phyloP scores from a whole-genome alignment of 2,113 vertebrate genomes.

The Pangasianodon hypophthalmus region DNA sequence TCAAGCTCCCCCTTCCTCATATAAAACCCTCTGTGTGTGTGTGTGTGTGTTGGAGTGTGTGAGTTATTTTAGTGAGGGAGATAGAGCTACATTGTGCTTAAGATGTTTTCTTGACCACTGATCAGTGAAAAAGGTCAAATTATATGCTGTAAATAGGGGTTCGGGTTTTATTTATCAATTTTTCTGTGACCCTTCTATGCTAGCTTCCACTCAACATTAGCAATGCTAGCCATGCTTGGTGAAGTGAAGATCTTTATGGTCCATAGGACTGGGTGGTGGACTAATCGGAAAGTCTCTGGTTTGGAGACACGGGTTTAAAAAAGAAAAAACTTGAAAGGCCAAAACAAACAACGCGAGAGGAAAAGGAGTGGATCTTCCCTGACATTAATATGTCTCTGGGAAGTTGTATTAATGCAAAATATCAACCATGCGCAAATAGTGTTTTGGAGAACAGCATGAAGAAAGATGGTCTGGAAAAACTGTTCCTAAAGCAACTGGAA shows the following conservation, averaged over 20 bases:
- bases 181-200: not conserved
- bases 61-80: not conserved
- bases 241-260: not conserved
- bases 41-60: not conserved
- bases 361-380: not conserved
- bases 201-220: not conserved
- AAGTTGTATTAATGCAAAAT: conserved; percentile 21
- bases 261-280: not conserved
- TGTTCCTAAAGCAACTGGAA: conserved; percentile 24
- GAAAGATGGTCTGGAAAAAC: conserved; percentile 40
- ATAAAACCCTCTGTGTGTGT: conserved; percentile 14
- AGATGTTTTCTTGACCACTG: not conserved
- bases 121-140: conserved; percentile 12
- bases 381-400: conserved; percentile 35
- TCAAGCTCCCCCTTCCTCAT: conserved; percentile 12
- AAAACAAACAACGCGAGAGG: conserved; percentile 20
- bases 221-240: not conserved
- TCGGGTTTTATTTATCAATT: not conserved
- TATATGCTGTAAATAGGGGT: not conserved
- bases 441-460: not conserved
- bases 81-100: not conserved
- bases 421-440: conserved; percentile 35
- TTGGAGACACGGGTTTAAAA: not conserved
- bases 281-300: not conserved
- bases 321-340: not conserved